phyloP scores from a whole-genome alignment of 2,113 vertebrate genomes.

The Dendropsophus ebraccatus region DNA sequence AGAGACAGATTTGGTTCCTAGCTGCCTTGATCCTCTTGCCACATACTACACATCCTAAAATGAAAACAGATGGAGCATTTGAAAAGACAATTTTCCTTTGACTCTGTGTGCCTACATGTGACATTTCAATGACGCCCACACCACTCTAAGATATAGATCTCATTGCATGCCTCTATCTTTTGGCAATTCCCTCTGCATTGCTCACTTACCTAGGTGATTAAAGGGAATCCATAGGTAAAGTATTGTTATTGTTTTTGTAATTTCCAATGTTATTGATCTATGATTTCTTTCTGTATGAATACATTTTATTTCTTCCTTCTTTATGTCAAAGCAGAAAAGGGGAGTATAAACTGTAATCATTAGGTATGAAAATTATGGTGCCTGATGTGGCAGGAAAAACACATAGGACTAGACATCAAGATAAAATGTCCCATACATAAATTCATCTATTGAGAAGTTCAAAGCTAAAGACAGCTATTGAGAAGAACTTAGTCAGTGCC shows the following conservation, averaged over 20 bases:
- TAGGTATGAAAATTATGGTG: not conserved
- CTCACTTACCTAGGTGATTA: slow-evolving; percentile 37
- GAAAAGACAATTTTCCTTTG: slow-evolving; percentile 46
- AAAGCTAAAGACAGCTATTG: too few relatives aligned
- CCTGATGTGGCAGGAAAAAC: not conserved
- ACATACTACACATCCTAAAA: slow-evolving; percentile 51
- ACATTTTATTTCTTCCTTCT: not conserved
- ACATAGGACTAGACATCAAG: not conserved
- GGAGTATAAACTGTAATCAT: not conserved
- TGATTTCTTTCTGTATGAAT: slow-evolving; percentile 11
- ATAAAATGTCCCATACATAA: too few relatives aligned
- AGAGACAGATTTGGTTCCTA: slow-evolving; percentile 52
- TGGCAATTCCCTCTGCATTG: slow-evolving; percentile 1
- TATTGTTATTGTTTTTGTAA: slow-evolving; percentile 5
- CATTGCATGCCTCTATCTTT: slow-evolving; percentile 13
- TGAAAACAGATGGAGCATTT: slow-evolving; percentile 53
- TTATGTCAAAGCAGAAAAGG: not conserved
- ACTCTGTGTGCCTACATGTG: slow-evolving; percentile 50
- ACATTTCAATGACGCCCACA: slow-evolving; percentile 51
- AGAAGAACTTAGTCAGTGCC: not conserved
- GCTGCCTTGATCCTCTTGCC: slow-evolving; percentile 43
- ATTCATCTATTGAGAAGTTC: too few relatives aligned
- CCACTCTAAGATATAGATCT: slow-evolving; percentile 27
- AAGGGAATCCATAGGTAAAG: slow-evolving; percentile 29
- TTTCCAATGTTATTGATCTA: slow-evolving; percentile 24